These are phyloP conservation scores for Onthophagus sagittarius DNA, from an alignment of 2,888 invertebrate genomes.

Conservation along the genomic window DNA sequence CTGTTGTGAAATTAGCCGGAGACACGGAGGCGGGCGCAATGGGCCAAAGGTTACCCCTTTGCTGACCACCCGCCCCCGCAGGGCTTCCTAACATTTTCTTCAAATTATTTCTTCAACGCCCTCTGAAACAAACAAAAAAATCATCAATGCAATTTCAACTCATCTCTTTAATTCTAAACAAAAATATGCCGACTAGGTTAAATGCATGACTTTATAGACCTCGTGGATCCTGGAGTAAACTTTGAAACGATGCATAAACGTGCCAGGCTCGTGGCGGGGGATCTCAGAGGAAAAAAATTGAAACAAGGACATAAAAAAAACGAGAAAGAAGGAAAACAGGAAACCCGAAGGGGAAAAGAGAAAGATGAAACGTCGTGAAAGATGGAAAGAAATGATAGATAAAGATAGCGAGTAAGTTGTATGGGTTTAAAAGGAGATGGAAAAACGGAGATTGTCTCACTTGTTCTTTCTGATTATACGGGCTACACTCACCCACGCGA, in stretches of 20 bases:
- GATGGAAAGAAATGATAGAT: too few species aligned
- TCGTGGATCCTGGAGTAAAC: background rate
- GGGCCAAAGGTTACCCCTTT: constrained; percentile 50
- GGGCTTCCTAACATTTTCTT: constrained; percentile 46
- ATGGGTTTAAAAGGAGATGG: background rate
- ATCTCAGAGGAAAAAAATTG: background rate
- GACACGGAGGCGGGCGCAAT: constrained; percentile 50
- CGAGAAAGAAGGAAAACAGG: background rate
- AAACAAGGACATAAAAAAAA: background rate
- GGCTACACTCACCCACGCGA: background rate
- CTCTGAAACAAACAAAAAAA: constrained; percentile 20
- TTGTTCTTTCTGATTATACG: background rate
- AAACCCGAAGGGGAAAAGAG: background rate
- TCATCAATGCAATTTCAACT: background rate
- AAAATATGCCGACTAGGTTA: too few species aligned
- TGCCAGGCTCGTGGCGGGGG: background rate
- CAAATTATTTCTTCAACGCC: constrained; percentile 23
- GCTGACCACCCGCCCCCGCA: constrained; percentile 47
- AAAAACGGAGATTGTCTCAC: background rate
- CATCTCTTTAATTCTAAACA: background rate
- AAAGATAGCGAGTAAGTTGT: too few species aligned
- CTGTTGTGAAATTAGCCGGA: constrained; percentile 43
- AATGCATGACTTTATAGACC: background rate
- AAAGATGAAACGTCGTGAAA: background rate
- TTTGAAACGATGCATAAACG: background rate